Evolutionary conservation across 2,797 vertebrate species (phyloP).

Genomic region (Oreochromis grahami): DNA sequence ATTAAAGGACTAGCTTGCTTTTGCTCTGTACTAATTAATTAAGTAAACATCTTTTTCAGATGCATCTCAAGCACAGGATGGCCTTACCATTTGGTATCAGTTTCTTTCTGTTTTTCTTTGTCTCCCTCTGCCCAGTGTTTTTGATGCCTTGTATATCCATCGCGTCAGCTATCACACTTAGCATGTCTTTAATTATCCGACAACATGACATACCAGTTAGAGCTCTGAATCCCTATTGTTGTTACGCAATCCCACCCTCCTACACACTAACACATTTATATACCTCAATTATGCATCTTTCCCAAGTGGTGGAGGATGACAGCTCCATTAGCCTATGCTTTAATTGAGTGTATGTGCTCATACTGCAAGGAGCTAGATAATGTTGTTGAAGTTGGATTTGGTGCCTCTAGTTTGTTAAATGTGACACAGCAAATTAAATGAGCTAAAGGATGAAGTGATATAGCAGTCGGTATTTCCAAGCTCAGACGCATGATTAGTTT

Average conservation of each 20-base stretch:
- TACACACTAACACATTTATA: constrained; percentile 59
- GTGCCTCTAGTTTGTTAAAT: background rate
- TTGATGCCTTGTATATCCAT: background rate
- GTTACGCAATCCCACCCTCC: constrained; percentile 46
- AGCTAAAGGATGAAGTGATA: background rate
- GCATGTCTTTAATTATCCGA: constrained; percentile 47
- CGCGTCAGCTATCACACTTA: constrained; percentile 10
- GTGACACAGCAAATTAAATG: background rate
- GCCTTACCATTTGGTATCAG: background rate
- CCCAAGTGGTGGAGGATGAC: constrained; percentile 36
- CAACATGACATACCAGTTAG: constrained; percentile 61
- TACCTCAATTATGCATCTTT: constrained; percentile 62
- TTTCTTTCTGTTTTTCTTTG: background rate
- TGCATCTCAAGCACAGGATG: background rate
- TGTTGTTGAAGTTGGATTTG: background rate
- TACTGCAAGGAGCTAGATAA: background rate
- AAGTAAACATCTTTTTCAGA: background rate
- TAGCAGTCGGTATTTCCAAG: background rate
- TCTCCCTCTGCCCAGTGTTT: background rate
- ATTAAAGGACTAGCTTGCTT: constrained; percentile 26
- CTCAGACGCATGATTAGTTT: background rate
- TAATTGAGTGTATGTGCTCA: background rate
- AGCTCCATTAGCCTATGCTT: constrained; percentile 33
- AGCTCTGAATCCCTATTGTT: constrained; percentile 38
- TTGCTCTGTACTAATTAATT: constrained; percentile 1